Evolutionary conservation across 2,113 vertebrate genomes (phyloP).

Genomic region (Ceratotherium simum): DNA sequence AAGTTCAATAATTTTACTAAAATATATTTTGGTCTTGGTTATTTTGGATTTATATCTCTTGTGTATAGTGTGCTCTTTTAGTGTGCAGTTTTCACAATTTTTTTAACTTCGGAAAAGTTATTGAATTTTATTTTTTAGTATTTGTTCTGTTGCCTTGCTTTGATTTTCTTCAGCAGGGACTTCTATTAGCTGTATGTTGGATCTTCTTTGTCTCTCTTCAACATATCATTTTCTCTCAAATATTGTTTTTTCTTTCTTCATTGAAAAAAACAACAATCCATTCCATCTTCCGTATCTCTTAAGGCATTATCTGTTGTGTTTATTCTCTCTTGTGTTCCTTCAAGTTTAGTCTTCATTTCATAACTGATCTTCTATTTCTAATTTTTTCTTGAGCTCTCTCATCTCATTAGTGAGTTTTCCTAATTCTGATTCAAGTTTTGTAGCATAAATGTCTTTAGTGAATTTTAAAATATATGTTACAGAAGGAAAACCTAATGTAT

Average conservation of each 20-base stretch:
- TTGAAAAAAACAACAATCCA: not conserved
- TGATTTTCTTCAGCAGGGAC: not conserved
- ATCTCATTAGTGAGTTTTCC: not conserved
- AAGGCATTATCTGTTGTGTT: no score
- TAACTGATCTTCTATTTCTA: not conserved
- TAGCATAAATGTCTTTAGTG: not conserved
- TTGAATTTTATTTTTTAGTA: not conserved
- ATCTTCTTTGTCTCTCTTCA: not conserved
- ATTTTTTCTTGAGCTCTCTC: not conserved
- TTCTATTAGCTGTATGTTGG: not conserved
- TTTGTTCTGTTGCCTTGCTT: not conserved
- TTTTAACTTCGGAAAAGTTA: not conserved
- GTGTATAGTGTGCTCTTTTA: not conserved
- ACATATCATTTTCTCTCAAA: not conserved
- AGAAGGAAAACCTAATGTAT: not conserved
- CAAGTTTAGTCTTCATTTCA: not conserved
- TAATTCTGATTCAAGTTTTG: not conserved
- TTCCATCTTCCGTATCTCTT: no score
- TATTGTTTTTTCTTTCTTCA: not conserved
- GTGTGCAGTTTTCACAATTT: not conserved
- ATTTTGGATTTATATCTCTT: not conserved
- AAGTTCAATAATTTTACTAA: not conserved
- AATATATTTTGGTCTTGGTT: not conserved
- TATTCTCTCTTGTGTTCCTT: not conserved
- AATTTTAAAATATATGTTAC: not conserved